Conservation (phyloP, 2,797 vertebrate genomes). For the Sebastes hubbsi region DNA sequence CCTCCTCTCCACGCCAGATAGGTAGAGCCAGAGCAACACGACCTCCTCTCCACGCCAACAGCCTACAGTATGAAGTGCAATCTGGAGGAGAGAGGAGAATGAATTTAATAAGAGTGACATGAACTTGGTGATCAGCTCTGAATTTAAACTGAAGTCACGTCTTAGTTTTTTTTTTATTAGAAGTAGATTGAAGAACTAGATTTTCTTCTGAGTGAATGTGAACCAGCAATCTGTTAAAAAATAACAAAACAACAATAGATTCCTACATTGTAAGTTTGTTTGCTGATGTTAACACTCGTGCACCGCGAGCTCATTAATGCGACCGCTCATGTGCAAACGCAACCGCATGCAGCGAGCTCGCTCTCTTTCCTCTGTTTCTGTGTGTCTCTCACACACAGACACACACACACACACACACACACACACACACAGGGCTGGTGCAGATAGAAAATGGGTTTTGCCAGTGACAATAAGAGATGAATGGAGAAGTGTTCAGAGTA, state of each 20-base stretch:
- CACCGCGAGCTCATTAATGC: neutral
- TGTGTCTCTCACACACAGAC: neutral
- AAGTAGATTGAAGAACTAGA: neutral
- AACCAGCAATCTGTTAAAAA: neutral
- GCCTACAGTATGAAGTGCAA: neutral
- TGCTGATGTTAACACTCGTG: neutral
- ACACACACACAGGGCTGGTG: neutral
- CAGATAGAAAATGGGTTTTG: slow-evolving; percentile 69
- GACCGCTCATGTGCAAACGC: neutral
- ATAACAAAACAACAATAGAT: neutral
- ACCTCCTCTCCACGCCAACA: too few relatives aligned
- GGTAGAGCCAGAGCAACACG: too few relatives aligned
- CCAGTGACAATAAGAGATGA: slow-evolving; percentile 74
- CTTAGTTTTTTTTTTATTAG: neutral
- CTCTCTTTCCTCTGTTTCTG: neutral
- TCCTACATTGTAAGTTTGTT: neutral
- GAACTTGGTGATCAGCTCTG: neutral
- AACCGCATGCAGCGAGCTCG: neutral
- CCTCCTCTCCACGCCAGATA: too few relatives aligned
- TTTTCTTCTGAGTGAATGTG: too few relatives aligned
- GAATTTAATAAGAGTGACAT: neutral
- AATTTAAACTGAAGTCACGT: neutral
- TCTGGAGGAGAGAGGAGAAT: neutral
- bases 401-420: neutral
- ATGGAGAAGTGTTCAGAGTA: slow-evolving; percentile 75